Evolutionary conservation across 2,797 vertebrate species (phyloP).

Genomic region (Aplochiton taeniatus): DNA sequence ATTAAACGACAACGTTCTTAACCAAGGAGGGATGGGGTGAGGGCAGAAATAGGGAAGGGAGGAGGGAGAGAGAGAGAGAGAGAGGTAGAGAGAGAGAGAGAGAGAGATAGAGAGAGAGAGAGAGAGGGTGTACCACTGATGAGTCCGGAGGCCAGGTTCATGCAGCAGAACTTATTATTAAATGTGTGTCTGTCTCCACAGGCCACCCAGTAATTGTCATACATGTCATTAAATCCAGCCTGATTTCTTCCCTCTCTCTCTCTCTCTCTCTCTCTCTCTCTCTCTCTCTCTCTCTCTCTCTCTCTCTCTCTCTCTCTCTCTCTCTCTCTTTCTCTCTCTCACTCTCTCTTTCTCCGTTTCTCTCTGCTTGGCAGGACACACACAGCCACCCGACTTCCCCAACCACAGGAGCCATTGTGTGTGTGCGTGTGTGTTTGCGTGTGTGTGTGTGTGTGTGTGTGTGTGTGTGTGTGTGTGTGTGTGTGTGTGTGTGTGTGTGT

Average conservation of each 20-base stretch:
- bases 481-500: neutral
- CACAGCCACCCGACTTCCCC: constrained; percentile 9
- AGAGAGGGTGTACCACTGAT: constrained; percentile 58
- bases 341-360: too few relatives aligned
- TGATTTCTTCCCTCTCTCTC: constrained; percentile 46
- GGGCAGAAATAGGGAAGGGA: neutral
- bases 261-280: too few relatives aligned
- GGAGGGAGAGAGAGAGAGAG: constrained; percentile 19
- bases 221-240: constrained; percentile 72
- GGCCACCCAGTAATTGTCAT: constrained; percentile 71
- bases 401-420: neutral
- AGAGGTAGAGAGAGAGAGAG: constrained; percentile 26
- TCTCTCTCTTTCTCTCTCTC: too few relatives aligned
- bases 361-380: constrained; percentile 32
- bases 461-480: neutral
- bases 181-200: constrained; percentile 71
- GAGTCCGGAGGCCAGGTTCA: constrained; percentile 58
- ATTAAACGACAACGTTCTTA: constrained; percentile 72
- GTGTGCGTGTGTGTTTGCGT: neutral
- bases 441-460: neutral
- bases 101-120: constrained; percentile 23
- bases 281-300: constrained; percentile 37
- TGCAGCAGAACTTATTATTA: constrained; percentile 74
- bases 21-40: constrained; percentile 45
- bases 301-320: constrained; percentile 35